Base-by-base conservation (phyloP, 2,113 vertebrate genomes). In the Hippocampus guttulatus region DNA sequence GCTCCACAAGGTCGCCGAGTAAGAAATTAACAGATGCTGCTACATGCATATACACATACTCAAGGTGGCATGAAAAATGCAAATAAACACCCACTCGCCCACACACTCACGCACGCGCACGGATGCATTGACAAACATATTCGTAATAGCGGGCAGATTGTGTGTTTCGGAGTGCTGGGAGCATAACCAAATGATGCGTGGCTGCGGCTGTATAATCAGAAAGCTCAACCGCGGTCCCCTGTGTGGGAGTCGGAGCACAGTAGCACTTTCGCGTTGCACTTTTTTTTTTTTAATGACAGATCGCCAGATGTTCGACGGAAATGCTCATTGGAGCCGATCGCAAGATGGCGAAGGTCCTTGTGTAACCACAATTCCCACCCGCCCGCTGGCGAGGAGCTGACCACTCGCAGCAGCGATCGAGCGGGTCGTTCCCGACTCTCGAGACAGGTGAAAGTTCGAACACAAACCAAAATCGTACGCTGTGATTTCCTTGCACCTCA, bases 301-400 rank as follows among this genome's bases (percentile, higher is more conserved):
- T 78, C 67, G 65, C 84, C 88, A 88, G 85, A 88, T 90, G 85
- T 84, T 90, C 83, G 73, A 79, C 80, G 79, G 33, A 77, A 83
- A 85, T 74, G 85, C 79, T 84, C 84, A 80, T 65, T 81, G 83
- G 84, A 87, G 81, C 84, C 54, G 61, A 83, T 87, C 78, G 67
- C 71, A 77, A 57, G 73, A 81, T 77, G 60, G 45, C 30, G 43
- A 72, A 74, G 73, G 74, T 83, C 76, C 82, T 76, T 41, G 74
- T 70, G 64, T 25, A 62, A 73, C 75, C 57, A 16, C 74, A 71
- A 67, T 78, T 79, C 81, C 77, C 79, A 6, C 33, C 73, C 71
- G 75, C 76, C 71, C 41, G n/a, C 69, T 51, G 47, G 64, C 38
- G 74, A 67, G 62, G 67, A 75, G 75, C 62, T 38, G 55, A 65